These are phyloP conservation scores for Coptotermes formosanus DNA, from an alignment of 1,140 invertebrate species.

Conservation along the genomic window DNA sequence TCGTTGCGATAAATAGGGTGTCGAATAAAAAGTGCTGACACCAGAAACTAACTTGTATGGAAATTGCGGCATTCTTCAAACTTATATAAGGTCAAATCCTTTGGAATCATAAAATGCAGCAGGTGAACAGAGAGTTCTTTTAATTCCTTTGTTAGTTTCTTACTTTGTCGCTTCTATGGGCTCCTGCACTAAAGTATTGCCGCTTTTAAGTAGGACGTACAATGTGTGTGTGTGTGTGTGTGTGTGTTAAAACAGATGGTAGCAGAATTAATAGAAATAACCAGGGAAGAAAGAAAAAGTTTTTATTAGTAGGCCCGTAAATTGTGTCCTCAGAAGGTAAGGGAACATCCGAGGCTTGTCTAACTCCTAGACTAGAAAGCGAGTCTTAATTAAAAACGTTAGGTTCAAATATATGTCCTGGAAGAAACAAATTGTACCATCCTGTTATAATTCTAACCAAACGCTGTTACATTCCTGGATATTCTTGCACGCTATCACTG, in stretches of 20 bases:
- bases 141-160: too few species aligned
- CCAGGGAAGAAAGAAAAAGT: background rate
- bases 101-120: too few species aligned
- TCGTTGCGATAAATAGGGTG: too few species aligned
- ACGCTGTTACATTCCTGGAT: background rate
- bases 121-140: too few species aligned
- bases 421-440: conserved; percentile 14
- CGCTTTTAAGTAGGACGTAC: background rate
- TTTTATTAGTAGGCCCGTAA: background rate
- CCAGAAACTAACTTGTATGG: too few species aligned
- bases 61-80: too few species aligned
- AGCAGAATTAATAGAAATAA: background rate
- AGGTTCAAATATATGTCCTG: background rate
- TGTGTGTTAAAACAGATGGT: background rate
- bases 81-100: too few species aligned
- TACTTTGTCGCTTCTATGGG: too few species aligned
- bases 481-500: background rate
- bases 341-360: background rate
- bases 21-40: too few species aligned
- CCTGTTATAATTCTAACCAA: background rate
- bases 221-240: background rate
- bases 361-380: background rate
- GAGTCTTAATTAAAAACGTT: background rate
- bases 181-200: too few species aligned
- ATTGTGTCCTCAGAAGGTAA: background rate